These are phyloP conservation scores for Helicoverpa armigera DNA, from an alignment of 1,140 invertebrate species.

Conservation along the genomic window DNA sequence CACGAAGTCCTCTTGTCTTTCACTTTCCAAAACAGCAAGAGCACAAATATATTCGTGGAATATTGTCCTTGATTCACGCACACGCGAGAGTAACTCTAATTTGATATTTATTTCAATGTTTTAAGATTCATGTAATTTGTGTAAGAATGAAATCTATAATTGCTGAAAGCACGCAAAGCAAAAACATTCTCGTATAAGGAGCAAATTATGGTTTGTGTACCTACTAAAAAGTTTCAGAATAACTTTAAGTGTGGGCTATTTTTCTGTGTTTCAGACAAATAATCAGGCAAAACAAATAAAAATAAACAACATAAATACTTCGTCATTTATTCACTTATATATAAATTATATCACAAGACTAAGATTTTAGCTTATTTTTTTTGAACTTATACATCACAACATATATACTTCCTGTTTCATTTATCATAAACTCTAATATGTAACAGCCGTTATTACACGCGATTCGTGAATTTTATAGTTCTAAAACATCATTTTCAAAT, in stretches of 20 bases:
- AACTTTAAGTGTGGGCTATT: too few relatives aligned
- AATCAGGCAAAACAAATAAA: constrained; percentile 37
- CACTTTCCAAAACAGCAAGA: constrained; percentile 35
- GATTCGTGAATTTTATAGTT: constrained; percentile 61
- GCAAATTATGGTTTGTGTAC: too few relatives aligned
- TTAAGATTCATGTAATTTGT: too few relatives aligned
- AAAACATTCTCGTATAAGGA: too few relatives aligned
- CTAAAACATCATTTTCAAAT: constrained; percentile 74
- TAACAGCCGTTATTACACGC: constrained; percentile 76
- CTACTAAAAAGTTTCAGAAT: too few relatives aligned
- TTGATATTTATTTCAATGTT: too few relatives aligned
- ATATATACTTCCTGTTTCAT: constrained; percentile 75
- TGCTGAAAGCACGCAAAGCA: not conserved
- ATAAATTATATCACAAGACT: constrained; percentile 86
- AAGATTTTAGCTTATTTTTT: constrained; percentile 77
- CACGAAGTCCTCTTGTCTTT: constrained; percentile 71
- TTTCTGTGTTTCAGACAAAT: not conserved
- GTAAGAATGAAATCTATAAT: not conserved
- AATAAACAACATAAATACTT: constrained; percentile 74
- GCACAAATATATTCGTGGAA: not conserved
- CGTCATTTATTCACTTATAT: constrained; percentile 84
- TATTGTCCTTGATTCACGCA: too few relatives aligned
- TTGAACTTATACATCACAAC: constrained; percentile 85
- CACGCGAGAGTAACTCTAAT: too few relatives aligned
- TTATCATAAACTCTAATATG: constrained; percentile 76